phyloP scores from a whole-genome alignment of 2,113 vertebrate genomes.

The Acrocephalus kingi region DNA sequence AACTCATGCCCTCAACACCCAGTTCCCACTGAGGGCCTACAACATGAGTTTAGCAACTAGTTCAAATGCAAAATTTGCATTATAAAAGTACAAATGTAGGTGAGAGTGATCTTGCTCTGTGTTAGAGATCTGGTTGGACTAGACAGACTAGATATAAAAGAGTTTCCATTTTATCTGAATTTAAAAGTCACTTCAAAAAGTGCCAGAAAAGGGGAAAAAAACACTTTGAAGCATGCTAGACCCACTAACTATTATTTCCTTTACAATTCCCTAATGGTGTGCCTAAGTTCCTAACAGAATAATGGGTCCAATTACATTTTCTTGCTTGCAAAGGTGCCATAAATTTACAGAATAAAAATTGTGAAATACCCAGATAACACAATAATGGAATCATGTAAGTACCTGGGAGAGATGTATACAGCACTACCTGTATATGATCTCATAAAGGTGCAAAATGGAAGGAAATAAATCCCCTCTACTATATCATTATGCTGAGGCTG shows the following conservation, averaged over 20 bases:
- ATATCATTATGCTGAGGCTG: background rate
- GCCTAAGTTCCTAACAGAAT: background rate
- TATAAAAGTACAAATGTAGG: background rate
- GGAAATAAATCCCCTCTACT: background rate
- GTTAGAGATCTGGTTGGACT: background rate
- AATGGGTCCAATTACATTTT: background rate
- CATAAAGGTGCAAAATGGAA: background rate
- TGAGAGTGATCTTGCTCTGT: background rate
- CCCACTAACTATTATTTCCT: background rate
- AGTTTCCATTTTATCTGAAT: background rate
- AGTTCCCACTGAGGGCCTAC: background rate
- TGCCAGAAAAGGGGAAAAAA: background rate
- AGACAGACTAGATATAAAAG: background rate
- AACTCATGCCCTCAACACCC: background rate
- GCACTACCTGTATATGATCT: background rate
- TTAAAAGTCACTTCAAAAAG: background rate
- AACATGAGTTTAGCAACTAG: background rate
- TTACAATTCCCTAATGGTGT: background rate
- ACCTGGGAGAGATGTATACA: background rate
- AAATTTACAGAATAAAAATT: background rate
- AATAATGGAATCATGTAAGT: background rate
- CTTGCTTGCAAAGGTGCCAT: background rate
- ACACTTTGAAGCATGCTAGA: background rate
- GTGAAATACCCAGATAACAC: background rate
- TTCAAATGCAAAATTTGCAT: constrained; percentile 16